Conservation (phyloP, 2,888 invertebrate genomes). For the Taphrorychus bicolor region DNA sequence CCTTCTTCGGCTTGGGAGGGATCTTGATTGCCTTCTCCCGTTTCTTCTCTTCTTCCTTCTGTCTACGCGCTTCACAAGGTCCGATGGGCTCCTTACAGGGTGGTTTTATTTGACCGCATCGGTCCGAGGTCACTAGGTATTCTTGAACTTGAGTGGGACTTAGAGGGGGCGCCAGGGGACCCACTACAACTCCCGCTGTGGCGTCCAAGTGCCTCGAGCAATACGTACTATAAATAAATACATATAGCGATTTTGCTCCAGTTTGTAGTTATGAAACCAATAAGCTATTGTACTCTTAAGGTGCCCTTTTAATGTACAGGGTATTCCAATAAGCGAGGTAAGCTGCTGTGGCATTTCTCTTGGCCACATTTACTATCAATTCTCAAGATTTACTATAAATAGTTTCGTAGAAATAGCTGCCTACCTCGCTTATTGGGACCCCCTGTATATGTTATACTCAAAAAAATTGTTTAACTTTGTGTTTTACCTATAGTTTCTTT, state of each 20-base stretch:
- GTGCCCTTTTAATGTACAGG: too few species aligned
- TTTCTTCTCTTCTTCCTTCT: constrained; percentile 23
- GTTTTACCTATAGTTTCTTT: constrained; percentile 21
- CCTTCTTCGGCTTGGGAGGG: constrained; percentile 17
- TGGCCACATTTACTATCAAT: too few species aligned
- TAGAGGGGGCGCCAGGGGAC: constrained; percentile 5
- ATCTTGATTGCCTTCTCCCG: neutral
- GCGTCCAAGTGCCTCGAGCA: constrained; percentile 15
- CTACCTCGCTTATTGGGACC: too few species aligned
- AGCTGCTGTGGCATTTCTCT: too few species aligned
- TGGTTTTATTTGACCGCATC: constrained; percentile 12
- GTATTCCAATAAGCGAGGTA: too few species aligned
- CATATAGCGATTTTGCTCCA: neutral
- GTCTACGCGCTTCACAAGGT: constrained; percentile 28
- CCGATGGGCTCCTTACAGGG: constrained; percentile 36
- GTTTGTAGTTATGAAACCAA: neutral
- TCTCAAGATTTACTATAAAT: too few species aligned
- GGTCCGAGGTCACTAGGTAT: neutral
- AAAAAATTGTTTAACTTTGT: too few species aligned
- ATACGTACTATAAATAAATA: constrained; percentile 17
- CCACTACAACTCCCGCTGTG: constrained; percentile 21
- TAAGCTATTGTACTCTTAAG: too few species aligned
- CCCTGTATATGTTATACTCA: neutral
- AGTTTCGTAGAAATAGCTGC: too few species aligned
- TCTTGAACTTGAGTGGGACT: neutral